Percentiles rank a stretch among this genome's conserved stretches.
Evolutionary conservation across 1,140 invertebrate species (phyloP).

Genomic region (Drosophila busckii): DNA sequence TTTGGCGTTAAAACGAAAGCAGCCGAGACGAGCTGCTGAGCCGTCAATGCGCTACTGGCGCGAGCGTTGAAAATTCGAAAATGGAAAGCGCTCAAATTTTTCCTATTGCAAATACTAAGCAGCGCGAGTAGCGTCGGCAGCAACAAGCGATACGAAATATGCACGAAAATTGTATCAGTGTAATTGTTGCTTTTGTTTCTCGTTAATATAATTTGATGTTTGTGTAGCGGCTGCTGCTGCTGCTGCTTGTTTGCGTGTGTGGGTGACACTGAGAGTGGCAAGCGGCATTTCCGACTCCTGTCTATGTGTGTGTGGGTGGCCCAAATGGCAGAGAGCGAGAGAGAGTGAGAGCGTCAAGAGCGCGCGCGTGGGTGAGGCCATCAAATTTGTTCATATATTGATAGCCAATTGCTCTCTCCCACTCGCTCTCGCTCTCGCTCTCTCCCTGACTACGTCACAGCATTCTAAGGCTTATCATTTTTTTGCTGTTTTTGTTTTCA

Average conservation of each 20-base stretch:
- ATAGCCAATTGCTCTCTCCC: too few relatives aligned
- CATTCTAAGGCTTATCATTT: too few relatives aligned
- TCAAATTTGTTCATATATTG: constrained; percentile 6
- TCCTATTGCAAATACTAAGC: too few relatives aligned
- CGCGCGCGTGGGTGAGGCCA: constrained; percentile 3
- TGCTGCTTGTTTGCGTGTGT: constrained; percentile 8
- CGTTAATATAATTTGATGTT: constrained; percentile 9
- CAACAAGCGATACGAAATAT: constrained; percentile 47
- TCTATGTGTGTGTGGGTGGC: constrained; percentile 29
- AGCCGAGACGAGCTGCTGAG: constrained; percentile 75
- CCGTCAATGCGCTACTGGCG: constrained; percentile 76
- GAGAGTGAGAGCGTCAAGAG: constrained; percentile 15
- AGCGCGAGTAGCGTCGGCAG: constrained; percentile 49
- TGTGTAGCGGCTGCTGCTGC: neutral
- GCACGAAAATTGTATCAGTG: constrained; percentile 47
- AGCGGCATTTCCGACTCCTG: constrained; percentile 57
- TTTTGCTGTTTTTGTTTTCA: too few relatives aligned
- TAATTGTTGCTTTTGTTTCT: constrained; percentile 68
- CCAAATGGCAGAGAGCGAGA: constrained; percentile 3
- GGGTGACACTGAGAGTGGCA: neutral
- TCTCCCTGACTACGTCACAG: too few relatives aligned
- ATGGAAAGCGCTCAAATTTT: too few relatives aligned
- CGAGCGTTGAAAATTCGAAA: constrained; percentile 73
- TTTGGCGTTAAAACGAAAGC: constrained; percentile 37
- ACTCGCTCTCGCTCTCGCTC: too few relatives aligned